Percentiles rank a stretch among this genome's conserved stretches.
Evolutionary conservation across 2,888 invertebrate genomes (phyloP).

Genomic region (Stenurella melanura): DNA sequence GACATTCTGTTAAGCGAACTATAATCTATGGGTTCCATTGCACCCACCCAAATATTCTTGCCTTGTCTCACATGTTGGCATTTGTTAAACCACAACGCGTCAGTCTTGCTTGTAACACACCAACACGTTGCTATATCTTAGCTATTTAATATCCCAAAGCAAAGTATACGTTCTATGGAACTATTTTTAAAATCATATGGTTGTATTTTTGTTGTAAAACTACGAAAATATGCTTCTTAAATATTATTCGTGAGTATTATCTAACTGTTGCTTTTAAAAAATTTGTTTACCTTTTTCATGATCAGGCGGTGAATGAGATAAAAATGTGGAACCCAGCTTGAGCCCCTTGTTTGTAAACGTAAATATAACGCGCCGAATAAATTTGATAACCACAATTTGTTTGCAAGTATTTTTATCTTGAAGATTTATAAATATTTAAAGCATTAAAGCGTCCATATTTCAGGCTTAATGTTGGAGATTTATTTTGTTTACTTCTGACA

Average conservation of each 20-base stretch:
- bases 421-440: constrained; percentile 38
- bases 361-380: constrained; percentile 30
- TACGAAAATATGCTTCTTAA: neutral
- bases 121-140: neutral
- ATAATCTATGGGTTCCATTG: neutral
- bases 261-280: neutral
- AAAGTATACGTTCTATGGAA: neutral
- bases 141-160: neutral
- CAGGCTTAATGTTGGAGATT: constrained; percentile 25
- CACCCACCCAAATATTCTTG: neutral
- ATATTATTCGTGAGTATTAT: constrained; percentile 7
- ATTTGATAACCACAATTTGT: constrained; percentile 39
- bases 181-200: neutral
- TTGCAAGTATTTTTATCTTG: constrained; percentile 36
- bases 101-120: neutral
- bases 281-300: constrained; percentile 22
- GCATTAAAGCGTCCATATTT: constrained; percentile 24
- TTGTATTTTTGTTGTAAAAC: neutral
- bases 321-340: constrained; percentile 26
- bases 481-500: constrained; percentile 32
- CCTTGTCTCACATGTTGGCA: neutral
- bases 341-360: constrained; percentile 35
- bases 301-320: constrained; percentile 5
- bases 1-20: neutral
- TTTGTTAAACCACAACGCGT: neutral